Evolutionary conservation across 53 echinoderm and acorn worm genomes (phyloP), one percentile per base, ranked within the genome.

Genomic region (Temnopleurus reevesii): DNA sequence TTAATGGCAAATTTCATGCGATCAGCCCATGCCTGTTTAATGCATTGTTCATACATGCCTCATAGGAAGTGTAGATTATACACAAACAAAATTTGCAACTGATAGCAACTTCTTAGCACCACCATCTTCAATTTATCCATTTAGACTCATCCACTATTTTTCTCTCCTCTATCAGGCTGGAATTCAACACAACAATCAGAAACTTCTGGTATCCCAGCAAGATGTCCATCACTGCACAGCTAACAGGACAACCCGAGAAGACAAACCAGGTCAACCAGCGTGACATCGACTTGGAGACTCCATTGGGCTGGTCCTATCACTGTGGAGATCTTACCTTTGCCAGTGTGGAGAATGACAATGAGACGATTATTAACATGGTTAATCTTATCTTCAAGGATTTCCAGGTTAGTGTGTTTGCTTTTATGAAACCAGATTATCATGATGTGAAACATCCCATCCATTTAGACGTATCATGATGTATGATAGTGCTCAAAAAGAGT

Each of bases 281-380:
- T 2, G 54, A 49, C 7, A 25, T n/a, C n/a, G n/a, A 46, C 15
- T 36, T 87, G 8, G 55, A 53, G 71, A 88, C 96, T 41, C 96
- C 96, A 15, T 17, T 55, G 4, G 83, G 64, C 1, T 93, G 90
- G 82, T 96, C 96, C 26, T 96, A 94, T 55, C 96, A 96, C 83
- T 96, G 96, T 61, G 86, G 89, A 5, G 51, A 90, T 12, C 43
- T 84, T 9, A 66, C 56, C 19, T 31, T 63, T 30, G 33, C 33
- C 17, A 43, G 21, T 8, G 23, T 81, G 29, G 27, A 45, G 49
- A 7, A 77, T 0, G 24, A 17, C 9, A 55, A 65, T 35, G 30
- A n/a, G n/a, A 36, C 59, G 2, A 77, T 15, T 2, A 9, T 17
- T 30, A n/a, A 46, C 19, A 21, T 21, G 46, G 83, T 83, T 12